Conservation (phyloP, 92 coral and sea anemone species). For the Palythoa caribaeorum region DNA sequence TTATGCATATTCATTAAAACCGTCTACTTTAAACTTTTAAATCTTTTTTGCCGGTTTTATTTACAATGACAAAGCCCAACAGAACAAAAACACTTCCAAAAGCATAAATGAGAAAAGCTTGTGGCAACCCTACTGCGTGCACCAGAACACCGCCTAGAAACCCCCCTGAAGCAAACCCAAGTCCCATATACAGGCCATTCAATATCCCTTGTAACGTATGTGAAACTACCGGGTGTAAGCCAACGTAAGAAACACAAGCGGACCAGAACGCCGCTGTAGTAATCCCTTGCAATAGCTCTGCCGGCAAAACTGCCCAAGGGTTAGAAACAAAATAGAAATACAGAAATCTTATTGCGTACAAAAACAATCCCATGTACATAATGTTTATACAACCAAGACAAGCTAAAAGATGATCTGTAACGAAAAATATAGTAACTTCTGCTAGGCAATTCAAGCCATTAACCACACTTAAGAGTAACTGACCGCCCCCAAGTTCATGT, state of each 20-base stretch:
- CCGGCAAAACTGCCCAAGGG: constrained; percentile 97
- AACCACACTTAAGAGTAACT: constrained; percentile 85
- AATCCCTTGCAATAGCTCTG: constrained; percentile 92
- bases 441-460: constrained; percentile 90
- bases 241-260: constrained; percentile 94
- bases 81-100: constrained; percentile 70
- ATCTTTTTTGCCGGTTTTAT: constrained; percentile 19
- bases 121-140: constrained; percentile 79
- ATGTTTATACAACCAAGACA: constrained; percentile 85
- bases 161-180: constrained; percentile 95
- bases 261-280: constrained; percentile 99
- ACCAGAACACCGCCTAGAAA: constrained; percentile 94
- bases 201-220: constrained; percentile 92
- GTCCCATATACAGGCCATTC: constrained; percentile 94
- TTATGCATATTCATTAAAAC: no score
- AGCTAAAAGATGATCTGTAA: constrained; percentile 79
- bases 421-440: constrained; percentile 85
- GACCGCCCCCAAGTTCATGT: constrained; percentile 94
- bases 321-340: constrained; percentile 80
- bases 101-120: constrained; percentile 82
- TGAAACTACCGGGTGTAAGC: constrained; percentile 88
- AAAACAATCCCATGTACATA: constrained; percentile 81
- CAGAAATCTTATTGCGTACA: constrained; percentile 82
- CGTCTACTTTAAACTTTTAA: no score
- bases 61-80: constrained; percentile 62